Percentiles rank a stretch among this genome's conserved stretches.
These are phyloP conservation scores for Megathymus violae DNA, from an alignment of 1,140 invertebrate genomes.

Conservation along the genomic window DNA sequence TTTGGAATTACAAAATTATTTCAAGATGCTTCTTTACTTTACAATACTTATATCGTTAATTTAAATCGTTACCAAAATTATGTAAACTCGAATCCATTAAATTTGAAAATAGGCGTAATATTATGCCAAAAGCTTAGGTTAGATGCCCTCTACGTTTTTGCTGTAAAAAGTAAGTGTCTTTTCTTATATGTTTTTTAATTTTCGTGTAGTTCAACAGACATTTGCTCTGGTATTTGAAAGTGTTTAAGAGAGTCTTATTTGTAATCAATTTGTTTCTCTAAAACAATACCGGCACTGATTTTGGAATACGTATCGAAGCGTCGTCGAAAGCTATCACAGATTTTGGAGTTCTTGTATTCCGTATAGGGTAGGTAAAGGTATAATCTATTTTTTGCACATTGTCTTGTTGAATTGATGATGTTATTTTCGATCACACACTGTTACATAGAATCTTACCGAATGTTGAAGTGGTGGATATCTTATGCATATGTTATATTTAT, in stretches of 20 bases:
- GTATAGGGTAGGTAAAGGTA: not conserved
- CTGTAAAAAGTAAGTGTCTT: conserved; percentile 59
- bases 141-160: conserved; percentile 60
- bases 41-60: not conserved
- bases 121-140: conserved; percentile 57
- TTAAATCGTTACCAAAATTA: not conserved
- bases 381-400: not conserved
- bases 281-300: not conserved
- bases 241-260: not conserved
- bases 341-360: not conserved
- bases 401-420: not conserved
- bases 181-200: not conserved
- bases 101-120: not conserved
- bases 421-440: not conserved
- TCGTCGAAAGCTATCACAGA: not conserved
- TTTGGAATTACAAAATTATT: not conserved
- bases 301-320: conserved; percentile 3
- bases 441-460: not conserved
- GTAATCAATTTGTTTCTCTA: not conserved
- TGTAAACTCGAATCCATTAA: not conserved
- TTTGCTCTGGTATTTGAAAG: not conserved
- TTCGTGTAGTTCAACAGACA: not conserved
- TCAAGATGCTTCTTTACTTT: not conserved
- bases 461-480: not conserved
- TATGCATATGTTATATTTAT: not conserved